Evolutionary conservation across 1,140 invertebrate species (phyloP).

Genomic region (Temnothorax curvispinosus): DNA sequence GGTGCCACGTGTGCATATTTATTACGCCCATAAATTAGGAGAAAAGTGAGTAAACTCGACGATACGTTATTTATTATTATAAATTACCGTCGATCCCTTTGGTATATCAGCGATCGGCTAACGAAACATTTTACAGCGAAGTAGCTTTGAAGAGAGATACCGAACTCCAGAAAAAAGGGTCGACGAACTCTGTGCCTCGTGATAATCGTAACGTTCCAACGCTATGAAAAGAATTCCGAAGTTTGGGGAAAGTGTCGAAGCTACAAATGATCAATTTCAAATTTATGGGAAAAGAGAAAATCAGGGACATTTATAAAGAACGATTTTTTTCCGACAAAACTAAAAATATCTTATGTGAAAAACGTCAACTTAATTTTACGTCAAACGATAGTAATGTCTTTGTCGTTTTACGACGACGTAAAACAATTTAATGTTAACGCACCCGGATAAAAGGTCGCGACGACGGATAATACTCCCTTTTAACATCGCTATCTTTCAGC

Average conservation of each 20-base stretch:
- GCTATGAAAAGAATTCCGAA: not conserved
- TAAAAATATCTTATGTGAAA: not conserved
- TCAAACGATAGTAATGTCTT: not conserved
- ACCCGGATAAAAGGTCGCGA: not conserved
- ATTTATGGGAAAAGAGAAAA: not conserved
- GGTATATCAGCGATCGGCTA: not conserved
- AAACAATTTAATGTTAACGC: constrained; percentile 22
- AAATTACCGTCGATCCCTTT: not conserved
- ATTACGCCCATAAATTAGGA: constrained; percentile 20
- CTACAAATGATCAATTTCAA: not conserved
- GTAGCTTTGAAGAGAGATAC: not conserved
- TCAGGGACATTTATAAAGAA: not conserved
- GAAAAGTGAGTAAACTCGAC: constrained; percentile 10
- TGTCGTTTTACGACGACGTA: not conserved
- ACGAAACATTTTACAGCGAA: not conserved
- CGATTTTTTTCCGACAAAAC: not conserved
- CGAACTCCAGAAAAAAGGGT: not conserved
- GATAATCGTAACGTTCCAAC: not conserved
- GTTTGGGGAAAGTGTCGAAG: not conserved
- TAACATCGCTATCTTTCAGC: constrained; percentile 19
- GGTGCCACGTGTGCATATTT: constrained; percentile 20
- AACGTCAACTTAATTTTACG: not conserved
- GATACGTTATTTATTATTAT: constrained; percentile 27
- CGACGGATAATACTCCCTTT: constrained; percentile 15
- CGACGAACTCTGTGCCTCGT: not conserved